These are phyloP conservation scores for Eucidaris tribuloides DNA, from an alignment of 35 echinoderm and acorn worm genomes.

Conservation along the genomic window DNA sequence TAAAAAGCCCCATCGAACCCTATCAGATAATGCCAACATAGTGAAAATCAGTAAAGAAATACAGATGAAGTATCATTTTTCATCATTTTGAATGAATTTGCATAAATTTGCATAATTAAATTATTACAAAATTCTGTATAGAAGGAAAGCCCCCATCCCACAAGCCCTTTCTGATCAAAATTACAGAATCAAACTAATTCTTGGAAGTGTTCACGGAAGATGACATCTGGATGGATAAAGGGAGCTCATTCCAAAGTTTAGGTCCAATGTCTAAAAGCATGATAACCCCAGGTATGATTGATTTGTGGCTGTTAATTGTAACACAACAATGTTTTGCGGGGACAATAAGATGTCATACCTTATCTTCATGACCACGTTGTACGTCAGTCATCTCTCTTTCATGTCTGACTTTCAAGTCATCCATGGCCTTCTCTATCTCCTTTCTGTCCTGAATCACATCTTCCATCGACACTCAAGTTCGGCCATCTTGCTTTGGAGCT, in stretches of 20 bases:
- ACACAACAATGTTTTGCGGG: neutral
- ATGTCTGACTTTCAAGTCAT: conserved; percentile 25
- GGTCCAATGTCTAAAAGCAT: neutral
- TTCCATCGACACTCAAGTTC: conserved; percentile 1
- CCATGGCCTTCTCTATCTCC: conserved; percentile 29
- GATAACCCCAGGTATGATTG: neutral
- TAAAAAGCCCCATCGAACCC: too few relatives aligned
- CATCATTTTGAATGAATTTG: too few relatives aligned
- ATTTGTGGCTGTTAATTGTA: too few relatives aligned
- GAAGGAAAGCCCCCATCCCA: neutral
- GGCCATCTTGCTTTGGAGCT: conserved; percentile 20
- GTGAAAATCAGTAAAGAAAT: too few relatives aligned
- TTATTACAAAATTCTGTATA: neutral
- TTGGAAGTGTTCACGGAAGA: neutral
- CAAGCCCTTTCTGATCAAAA: too few relatives aligned
- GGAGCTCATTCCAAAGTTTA: too few relatives aligned
- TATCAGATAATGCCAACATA: too few relatives aligned
- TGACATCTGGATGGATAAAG: too few relatives aligned
- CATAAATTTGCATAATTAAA: too few relatives aligned
- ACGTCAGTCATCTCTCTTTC: conserved; percentile 57
- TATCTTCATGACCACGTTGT: conserved; percentile 83
- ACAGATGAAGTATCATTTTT: too few relatives aligned
- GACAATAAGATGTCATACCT: conserved; percentile 43
- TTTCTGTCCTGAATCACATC: conserved; percentile 47
- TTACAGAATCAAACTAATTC: neutral